Evolutionary conservation across 2,113 vertebrate genomes (phyloP), one percentile per base, ranked within the genome.

Genomic region (Megaleporinus macrocephalus): DNA sequence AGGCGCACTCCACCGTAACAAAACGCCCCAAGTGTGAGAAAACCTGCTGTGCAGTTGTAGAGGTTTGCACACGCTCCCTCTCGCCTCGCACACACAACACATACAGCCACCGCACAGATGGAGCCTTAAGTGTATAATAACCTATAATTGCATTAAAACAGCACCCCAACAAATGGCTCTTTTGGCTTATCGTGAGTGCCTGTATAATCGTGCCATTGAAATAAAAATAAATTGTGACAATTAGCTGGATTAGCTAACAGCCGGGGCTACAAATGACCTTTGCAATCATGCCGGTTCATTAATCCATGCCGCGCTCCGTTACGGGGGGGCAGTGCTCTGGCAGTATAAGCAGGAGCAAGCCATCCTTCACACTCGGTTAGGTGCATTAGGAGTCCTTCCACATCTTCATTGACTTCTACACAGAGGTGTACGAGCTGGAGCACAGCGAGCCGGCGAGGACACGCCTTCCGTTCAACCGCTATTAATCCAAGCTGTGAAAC

Each of bases 221-320:
- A 85, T 74, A 66, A 55, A 79, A 82, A 65, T 63, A 71, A 78
- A 82, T 79, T 75, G 30, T 24, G 65, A 82, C 62, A 79, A 79
- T 73, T 82, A 73, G 80, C 73, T 82, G 14, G 33, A 78, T 63
- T 79, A 59, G 76, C 76, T 76, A 76, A 79, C 73, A 69, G 73
- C 80, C 44, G 68, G 80, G 70, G 71, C 51, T 73, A 82, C 75
- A 85, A 57, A 85, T 74, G 80, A 76, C 73, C 84, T 73, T 44
- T 82, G 75, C 68, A 62, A 78, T 66, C 79, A 79, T 59, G 49
- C 26, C 51, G 65, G 36, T 30, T 70, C 53, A 65, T 77, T 84
- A 80, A 71, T 76, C 55, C 70, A 15, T 33, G 53, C 24, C 44
- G 29, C 36, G 69, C 44, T 44, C 24, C 30, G 49, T 57, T 29